Evolutionary conservation across 2,113 vertebrate species (phyloP), one percentile per base, ranked within the genome.

Genomic region (Pteropus alecto): DNA sequence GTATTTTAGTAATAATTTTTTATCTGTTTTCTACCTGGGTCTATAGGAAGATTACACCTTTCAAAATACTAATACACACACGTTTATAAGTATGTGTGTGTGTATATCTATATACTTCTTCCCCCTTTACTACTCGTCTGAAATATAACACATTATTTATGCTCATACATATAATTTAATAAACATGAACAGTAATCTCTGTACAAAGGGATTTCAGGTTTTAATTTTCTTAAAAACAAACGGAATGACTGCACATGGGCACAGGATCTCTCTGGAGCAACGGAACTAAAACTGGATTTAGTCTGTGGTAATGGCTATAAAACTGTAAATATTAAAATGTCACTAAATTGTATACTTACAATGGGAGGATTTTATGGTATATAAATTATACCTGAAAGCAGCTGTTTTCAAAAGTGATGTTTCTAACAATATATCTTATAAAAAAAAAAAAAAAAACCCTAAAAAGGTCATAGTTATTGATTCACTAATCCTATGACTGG

Each of bases 1-100:
- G 54, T 61, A 90, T 71, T 85, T 97, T 93, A 96, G 41, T 51
- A 93, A 76, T 51, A 41, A 90, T 48, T 26, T 86, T 60, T 84
- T 14, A 65, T 74, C 46, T 71, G n/a, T 76, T 67, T 86, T 73
- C 48, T 21, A 77, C n/a, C 18, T 77, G 5, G 11, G 61, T 89
- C 60, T 61, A 35, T 0, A 79, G 16, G 54, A 84, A 67, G 38
- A 90, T 16, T 46, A 67, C 7, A 43, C 3, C 43, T 95, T 96
- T 96, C 70, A 87, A 91, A 95, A 43, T 63, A 89, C 28, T 38
- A 19, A 58, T 9, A 58, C 56, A 58, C 16, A 54, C 54, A 58
- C 6, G 56, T 51, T 15, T 51, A 15, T 51, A 15, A 16, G 48
- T 48, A 3, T 13, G 51, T 16, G 51, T 16, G 51, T 16, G 51